These are phyloP conservation scores for Drosophila atroscutellata DNA, from an alignment of 2,888 invertebrate genomes.

Conservation along the genomic window DNA sequence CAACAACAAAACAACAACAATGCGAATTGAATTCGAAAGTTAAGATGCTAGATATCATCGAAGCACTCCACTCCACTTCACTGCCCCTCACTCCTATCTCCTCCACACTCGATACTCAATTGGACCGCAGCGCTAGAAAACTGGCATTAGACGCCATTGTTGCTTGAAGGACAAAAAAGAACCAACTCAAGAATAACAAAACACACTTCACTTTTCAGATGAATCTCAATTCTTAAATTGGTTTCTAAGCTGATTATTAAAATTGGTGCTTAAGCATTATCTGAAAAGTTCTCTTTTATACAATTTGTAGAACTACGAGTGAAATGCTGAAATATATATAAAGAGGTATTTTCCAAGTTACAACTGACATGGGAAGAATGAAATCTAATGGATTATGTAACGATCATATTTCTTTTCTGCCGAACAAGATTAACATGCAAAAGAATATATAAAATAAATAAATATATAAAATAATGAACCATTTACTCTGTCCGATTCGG, in stretches of 20 bases:
- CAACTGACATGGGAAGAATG: neutral
- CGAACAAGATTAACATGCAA: neutral
- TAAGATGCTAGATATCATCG: conserved; percentile 51
- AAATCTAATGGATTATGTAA: neutral
- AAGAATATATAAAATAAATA: neutral
- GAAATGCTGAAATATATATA: neutral
- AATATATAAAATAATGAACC: neutral
- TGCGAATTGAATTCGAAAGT: conserved; percentile 49
- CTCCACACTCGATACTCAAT: conserved; percentile 3
- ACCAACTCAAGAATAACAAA: conserved; percentile 9
- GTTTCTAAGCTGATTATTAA: conserved; percentile 1
- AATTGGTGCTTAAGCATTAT: neutral
- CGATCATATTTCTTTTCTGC: accelerated
- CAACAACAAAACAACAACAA: conserved; percentile 29
- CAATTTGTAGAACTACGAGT: neutral
- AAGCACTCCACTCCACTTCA: conserved; percentile 2
- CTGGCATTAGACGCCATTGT: conserved; percentile 48
- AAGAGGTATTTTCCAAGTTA: neutral
- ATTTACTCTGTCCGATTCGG: neutral
- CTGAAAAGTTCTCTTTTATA: neutral
- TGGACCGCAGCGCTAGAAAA: conserved; percentile 6
- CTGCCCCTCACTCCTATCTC: neutral
- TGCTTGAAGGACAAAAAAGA: conserved; percentile 2
- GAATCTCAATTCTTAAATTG: conserved; percentile 1
- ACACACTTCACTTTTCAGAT: conserved; percentile 26